Percentiles rank a stretch among this genome's conserved stretches.
Evolutionary conservation across 2,888 invertebrate species (phyloP).

Genomic region (Cheilosia impressa): DNA sequence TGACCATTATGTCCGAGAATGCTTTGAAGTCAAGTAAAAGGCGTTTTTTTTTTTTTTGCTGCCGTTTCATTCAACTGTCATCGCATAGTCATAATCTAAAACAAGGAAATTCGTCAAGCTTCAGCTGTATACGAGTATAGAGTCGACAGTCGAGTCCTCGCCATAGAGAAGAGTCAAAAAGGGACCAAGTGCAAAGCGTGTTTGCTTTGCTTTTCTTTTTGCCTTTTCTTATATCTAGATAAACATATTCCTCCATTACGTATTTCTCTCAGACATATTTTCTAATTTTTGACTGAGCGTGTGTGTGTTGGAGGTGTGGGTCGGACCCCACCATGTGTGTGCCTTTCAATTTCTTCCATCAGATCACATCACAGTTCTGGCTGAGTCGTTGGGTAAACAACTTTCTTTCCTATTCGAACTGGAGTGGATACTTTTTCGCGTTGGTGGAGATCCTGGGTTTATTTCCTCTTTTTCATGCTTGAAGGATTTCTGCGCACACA

Average conservation of each 20-base stretch:
- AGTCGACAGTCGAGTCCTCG: neutral
- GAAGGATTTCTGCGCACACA: conserved; percentile 13
- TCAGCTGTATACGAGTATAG: neutral
- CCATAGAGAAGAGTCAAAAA: neutral
- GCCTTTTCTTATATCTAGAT: conserved; percentile 20
- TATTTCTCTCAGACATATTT: conserved; percentile 34
- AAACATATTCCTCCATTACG: conserved; percentile 30
- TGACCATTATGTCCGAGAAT: conserved; percentile 13
- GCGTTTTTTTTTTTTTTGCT: neutral
- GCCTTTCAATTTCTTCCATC: conserved; percentile 7
- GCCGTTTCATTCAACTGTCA: conserved; percentile 10
- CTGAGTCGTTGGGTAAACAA: conserved; percentile 24
- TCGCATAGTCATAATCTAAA: conserved; percentile 39
- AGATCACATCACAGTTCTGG: neutral
- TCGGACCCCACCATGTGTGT: neutral
- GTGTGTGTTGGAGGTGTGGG: neutral
- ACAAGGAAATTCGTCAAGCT: conserved; percentile 50
- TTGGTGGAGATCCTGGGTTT: conserved; percentile 12
- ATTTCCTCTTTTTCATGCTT: neutral
- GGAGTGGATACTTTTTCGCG: conserved; percentile 39
- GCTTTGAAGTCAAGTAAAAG: conserved; percentile 26
- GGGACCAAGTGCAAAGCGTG: conserved; percentile 33
- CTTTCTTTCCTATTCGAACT: conserved; percentile 15
- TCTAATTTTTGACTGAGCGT: conserved; percentile 40
- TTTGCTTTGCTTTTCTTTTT: conserved; percentile 38